Base-by-base conservation (phyloP, 2,888 invertebrate species). In the Hyles lineata region DNA sequence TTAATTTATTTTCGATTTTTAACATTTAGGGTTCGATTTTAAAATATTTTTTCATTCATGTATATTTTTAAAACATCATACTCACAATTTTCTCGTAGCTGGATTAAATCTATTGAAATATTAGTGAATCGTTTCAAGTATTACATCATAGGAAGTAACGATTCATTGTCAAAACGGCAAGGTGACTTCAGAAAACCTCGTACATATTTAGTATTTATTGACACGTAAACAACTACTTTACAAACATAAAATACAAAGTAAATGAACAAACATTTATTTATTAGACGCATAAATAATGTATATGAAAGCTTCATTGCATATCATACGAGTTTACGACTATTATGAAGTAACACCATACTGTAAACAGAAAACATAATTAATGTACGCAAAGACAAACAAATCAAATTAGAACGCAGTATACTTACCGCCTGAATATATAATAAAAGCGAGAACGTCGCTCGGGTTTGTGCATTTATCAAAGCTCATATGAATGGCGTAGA, bases 341-440 rank as follows among this genome's bases (percentile, higher is more conserved):
- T 55, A 85, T 74, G 73, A 85, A 87, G 75, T 87, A 86, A 52
- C 73, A 29, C 85, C 85, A 87, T 70, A 84, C 87, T 83, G 81
- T 58, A 72, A 82, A 84, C 73, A 77, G 75, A 77, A 73, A 67
- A 71, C 71, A 58, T 23, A 71, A 70, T 69, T 23, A 32, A 19
- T 70, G 29, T 77, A 70, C 29, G 29, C 55, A 29, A 70, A 58
- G 29, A 55, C 19, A 32, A 71, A 55, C 61, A 63, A 35, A 72
- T 59, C 29, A 59, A 35, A 62, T 7, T 70, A 79, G 29, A 52
- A 21, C 23, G 43, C 79, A 1, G 32, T n/a, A 52, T 32, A 72
- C 72, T 58, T 78, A 88, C 87, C 72, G 50, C 74, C 21, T 70
- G 76, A 69, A 72, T 82, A 83, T 1, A 85, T 25, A 5, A 82